Conservation (phyloP, 2,797 vertebrate genomes). For the Periparus ater region DNA sequence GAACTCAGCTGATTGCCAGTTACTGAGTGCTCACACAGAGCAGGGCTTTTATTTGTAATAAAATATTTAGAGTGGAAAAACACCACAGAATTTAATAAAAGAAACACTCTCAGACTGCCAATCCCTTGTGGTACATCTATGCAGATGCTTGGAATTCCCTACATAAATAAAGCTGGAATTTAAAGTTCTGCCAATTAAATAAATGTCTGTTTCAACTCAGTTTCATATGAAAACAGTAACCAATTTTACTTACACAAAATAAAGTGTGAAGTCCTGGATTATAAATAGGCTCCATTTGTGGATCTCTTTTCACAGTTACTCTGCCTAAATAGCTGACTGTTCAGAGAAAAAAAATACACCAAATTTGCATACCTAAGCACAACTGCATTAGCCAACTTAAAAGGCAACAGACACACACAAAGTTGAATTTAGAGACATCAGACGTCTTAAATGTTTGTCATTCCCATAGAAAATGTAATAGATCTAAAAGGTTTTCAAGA, state of each 20-base stretch:
- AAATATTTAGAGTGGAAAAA: slow-evolving; percentile 67
- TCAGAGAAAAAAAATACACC: neutral
- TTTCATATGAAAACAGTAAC: slow-evolving; percentile 38
- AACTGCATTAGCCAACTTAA: neutral
- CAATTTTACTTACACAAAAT: slow-evolving; percentile 31
- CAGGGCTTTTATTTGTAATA: slow-evolving; percentile 56
- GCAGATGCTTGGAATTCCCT: slow-evolving; percentile 50
- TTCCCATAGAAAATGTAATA: neutral
- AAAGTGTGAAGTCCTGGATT: slow-evolving; percentile 25
- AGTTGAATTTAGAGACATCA: neutral
- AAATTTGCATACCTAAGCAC: neutral
- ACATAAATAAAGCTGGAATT: slow-evolving; percentile 43
- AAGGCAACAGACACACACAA: neutral
- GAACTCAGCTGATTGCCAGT: slow-evolving; percentile 46
- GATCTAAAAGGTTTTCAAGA: neutral
- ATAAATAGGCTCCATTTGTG: slow-evolving; percentile 13
- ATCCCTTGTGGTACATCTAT: slow-evolving; percentile 42
- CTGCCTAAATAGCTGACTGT: slow-evolving; percentile 23
- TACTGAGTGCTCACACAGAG: slow-evolving; percentile 30
- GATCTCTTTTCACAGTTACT: slow-evolving; percentile 14
- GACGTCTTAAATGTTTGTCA: neutral
- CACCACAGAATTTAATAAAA: slow-evolving; percentile 59
- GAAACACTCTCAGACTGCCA: slow-evolving; percentile 51
- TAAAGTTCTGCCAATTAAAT: slow-evolving; percentile 41
- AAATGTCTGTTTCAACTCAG: slow-evolving; percentile 19